These are phyloP conservation scores for Adrianichthys oophorus DNA, from an alignment of 2,797 vertebrate species.

Conservation along the genomic window DNA sequence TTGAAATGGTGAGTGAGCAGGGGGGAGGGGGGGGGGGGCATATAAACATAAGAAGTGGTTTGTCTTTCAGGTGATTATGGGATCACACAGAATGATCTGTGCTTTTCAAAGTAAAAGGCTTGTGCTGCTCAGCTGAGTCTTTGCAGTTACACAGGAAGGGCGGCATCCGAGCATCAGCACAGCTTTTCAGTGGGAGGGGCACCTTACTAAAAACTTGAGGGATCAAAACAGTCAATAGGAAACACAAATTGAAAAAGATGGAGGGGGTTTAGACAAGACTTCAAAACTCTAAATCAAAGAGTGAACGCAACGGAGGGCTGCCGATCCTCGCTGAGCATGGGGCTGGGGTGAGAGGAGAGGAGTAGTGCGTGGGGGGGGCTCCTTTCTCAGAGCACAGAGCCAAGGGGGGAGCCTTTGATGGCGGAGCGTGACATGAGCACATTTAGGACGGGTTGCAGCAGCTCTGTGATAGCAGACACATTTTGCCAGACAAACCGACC, in stretches of 20 bases:
- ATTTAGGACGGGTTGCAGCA: conserved; percentile 57
- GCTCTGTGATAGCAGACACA: conserved; percentile 60
- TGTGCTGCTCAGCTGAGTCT: too few relatives aligned
- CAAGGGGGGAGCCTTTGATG: conserved; percentile 73
- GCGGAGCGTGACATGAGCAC: conserved; percentile 71
- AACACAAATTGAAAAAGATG: conserved; percentile 35
- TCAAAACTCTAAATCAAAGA: conserved; percentile 71
- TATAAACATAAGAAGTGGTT: too few relatives aligned
- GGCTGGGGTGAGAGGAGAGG: conserved; percentile 46
- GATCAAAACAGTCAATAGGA: conserved; percentile 49
- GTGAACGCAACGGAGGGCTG: conserved; percentile 58
- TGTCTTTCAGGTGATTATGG: too few relatives aligned
- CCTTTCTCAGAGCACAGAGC: conserved; percentile 65
- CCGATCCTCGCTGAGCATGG: conserved; percentile 55
- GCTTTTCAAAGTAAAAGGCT: too few relatives aligned
- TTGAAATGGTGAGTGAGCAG: too few relatives aligned
- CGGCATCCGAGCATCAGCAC: conserved; percentile 23
- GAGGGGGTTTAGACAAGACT: conserved; percentile 44
- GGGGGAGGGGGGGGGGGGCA: too few relatives aligned
- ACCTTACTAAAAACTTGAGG: conserved; percentile 44
- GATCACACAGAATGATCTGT: too few relatives aligned
- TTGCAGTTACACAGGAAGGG: conserved; percentile 13
- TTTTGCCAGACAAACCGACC: conserved; percentile 39
- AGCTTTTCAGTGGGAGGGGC: conserved; percentile 11
- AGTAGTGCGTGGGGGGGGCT: conserved; percentile 29